Evolutionary conservation across 2,888 invertebrate genomes (phyloP).

Genomic region (Phaedon cochleariae): DNA sequence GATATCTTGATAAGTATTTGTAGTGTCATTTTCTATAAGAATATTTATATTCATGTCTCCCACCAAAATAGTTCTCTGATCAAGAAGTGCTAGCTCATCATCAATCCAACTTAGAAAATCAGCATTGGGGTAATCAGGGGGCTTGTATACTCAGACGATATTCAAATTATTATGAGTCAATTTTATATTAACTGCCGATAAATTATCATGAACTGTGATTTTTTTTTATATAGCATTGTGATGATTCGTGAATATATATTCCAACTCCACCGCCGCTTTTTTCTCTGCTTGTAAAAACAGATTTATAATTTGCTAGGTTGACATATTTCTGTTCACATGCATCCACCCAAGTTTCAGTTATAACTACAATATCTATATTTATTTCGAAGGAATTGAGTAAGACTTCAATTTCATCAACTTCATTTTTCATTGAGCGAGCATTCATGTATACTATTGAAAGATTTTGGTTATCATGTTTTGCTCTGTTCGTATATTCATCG

Average conservation of each 20-base stretch:
- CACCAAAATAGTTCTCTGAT: neutral
- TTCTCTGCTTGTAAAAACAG: slow-evolving; percentile 11
- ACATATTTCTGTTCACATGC: neutral
- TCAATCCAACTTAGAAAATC: neutral
- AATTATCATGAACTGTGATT: neutral
- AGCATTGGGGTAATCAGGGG: neutral
- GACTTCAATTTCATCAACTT: slow-evolving; percentile 3
- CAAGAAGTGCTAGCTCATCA: neutral
- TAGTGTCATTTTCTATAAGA: neutral
- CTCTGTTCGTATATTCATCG: neutral
- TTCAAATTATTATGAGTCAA: neutral
- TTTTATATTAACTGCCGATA: neutral
- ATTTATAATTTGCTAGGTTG: slow-evolving; percentile 11
- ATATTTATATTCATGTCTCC: slow-evolving; percentile 1
- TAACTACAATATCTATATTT: slow-evolving; percentile 10
- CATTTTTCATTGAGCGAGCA: neutral
- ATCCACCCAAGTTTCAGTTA: slow-evolving; percentile 17
- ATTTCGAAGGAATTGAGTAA: neutral
- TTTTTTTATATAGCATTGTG: neutral
- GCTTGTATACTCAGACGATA: neutral
- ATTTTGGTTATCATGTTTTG: neutral
- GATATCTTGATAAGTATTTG: neutral
- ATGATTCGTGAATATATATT: slow-evolving; percentile 4
- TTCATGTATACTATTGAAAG: neutral
- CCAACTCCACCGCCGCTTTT: slow-evolving; percentile 3